phyloP scores from a whole-genome alignment of 1,140 invertebrate species.

The Trichomalopsis sarcophagae region DNA sequence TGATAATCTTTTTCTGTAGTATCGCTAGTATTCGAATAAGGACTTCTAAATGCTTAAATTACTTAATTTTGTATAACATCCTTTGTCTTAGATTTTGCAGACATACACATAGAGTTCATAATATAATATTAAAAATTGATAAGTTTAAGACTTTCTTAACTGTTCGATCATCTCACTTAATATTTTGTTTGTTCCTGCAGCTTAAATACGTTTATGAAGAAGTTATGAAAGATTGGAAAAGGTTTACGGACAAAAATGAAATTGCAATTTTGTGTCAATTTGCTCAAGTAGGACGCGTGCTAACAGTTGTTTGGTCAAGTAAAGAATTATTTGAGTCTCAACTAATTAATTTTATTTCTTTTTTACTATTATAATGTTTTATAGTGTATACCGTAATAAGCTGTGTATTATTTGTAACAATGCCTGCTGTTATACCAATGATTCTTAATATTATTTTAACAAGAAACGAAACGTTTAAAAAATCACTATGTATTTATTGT shows the following conservation, averaged over 20 bases:
- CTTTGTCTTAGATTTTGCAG: too few species aligned
- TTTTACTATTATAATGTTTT: not conserved
- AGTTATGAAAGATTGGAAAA: conserved; percentile 24
- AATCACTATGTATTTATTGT: not conserved
- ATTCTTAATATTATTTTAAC: not conserved
- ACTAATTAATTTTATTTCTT: not conserved
- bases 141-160: too few species aligned
- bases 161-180: too few species aligned
- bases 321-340: not conserved
- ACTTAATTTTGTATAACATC: too few species aligned
- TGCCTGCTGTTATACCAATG: not conserved
- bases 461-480: not conserved
- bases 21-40: too few species aligned
- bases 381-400: not conserved
- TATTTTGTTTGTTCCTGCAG: not conserved
- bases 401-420: not conserved
- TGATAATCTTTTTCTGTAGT: too few species aligned
- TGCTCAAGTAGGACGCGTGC: not conserved
- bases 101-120: too few species aligned
- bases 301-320: conserved; percentile 2
- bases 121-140: too few species aligned
- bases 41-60: too few species aligned
- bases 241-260: not conserved
- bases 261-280: not conserved
- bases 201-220: conserved; percentile 10